Evolutionary conservation across 2,797 vertebrate species (phyloP), one percentile per base, ranked within the genome.

Genomic region (Taenioides sp.): DNA sequence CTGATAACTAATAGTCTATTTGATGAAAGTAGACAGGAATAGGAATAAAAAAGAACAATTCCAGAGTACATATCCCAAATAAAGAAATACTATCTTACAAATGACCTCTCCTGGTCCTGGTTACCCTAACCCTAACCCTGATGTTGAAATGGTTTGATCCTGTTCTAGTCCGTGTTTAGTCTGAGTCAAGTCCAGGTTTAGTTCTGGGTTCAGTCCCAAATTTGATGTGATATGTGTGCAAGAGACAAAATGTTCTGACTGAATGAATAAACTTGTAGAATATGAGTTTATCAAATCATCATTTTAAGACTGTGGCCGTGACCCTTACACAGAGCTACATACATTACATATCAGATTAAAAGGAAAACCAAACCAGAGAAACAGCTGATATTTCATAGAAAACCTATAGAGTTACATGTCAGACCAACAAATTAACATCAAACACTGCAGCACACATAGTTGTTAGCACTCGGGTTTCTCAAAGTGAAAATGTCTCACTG

Each of bases 341-440:
- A 50, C 25, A 28, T 50, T 28, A 65, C 16, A 66, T 66, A 31
- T 54, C 65, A 20, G 22, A 60, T 43, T 25, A 17, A 16, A 2
- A 59, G 0, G 20, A 50, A 43, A 37, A 31, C 62, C 50, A 52
- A 34, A 65, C 68, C 72, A 22, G 20, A 64, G n/a, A 43, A 69
- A 22, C 80, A 82, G 84, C 84, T 88, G 79, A 82, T 69, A 20
- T 73, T 81, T 77, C 75, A 77, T 76, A 69, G 17, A 65, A 50
- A 68, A 62, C 27, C 1, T 77, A 73, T 87, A 68, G 66, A 2
- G 76, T 91, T 84, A 74, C 84, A 16, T 69, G 65, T 72, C 58
- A 65, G 78, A 74, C 60, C 64, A 80, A 78, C 76, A 88, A 77
- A 68, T 76, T 69, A 73, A 74, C 85, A 85, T 84, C 82, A 86